Conservation (phyloP, 2,888 invertebrate genomes). For the Hirtodrosophila confusa region DNA sequence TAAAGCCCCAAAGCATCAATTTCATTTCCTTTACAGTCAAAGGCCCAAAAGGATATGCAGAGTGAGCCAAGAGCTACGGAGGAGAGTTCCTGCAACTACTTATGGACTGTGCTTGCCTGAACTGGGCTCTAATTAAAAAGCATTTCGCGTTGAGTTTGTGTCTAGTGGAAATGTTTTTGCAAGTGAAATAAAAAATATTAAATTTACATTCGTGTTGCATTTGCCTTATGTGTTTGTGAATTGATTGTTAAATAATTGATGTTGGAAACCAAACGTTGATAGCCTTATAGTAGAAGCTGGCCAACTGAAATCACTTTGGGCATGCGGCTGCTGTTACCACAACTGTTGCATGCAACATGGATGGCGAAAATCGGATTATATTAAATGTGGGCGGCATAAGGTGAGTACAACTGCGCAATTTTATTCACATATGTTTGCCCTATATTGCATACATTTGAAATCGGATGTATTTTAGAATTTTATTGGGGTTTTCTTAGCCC, state of each 20-base stretch:
- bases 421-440: neutral
- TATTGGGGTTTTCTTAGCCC: no score
- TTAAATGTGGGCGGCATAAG: constrained; percentile 97
- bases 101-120: constrained; percentile 16
- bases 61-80: constrained; percentile 17
- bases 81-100: constrained; percentile 12
- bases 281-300: constrained; percentile 19
- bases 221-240: neutral
- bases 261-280: constrained; percentile 3
- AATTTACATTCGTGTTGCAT: neutral
- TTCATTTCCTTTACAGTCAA: constrained; percentile 52
- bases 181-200: neutral
- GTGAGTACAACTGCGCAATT: constrained; percentile 80
- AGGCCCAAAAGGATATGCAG: constrained; percentile 40
- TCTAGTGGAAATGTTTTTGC: constrained; percentile 2
- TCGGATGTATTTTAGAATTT: neutral
- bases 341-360: constrained; percentile 86
- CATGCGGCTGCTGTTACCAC: constrained; percentile 71
- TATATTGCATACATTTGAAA: neutral
- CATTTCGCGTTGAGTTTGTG: constrained; percentile 15
- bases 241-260: neutral
- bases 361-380: constrained; percentile 96
- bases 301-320: constrained; percentile 51
- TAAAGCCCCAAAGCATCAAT: constrained; percentile 35
- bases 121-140: constrained; percentile 42